These are phyloP conservation scores for Aleiodes testaceus DNA, from an alignment of 2,888 invertebrate species.

Conservation along the genomic window DNA sequence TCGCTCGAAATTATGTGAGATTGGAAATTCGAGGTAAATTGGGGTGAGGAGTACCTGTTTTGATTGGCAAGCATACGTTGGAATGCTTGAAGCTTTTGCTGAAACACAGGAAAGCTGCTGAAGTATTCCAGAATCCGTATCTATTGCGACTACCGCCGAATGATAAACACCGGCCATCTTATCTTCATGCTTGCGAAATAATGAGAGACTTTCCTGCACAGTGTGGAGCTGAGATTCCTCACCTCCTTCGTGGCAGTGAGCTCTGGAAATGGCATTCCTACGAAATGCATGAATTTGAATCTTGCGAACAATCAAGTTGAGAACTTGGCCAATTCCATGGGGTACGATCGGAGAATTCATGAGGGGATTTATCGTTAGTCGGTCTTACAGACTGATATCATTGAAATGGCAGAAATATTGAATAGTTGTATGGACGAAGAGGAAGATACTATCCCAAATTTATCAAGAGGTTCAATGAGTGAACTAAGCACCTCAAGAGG, in stretches of 20 bases:
- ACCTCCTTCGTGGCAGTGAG: conserved; percentile 50
- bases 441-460: too few relatives aligned
- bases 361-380: too few relatives aligned
- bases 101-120: conserved; percentile 15
- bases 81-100: conserved; percentile 35
- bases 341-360: too few relatives aligned
- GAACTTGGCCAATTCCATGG: conserved; percentile 55
- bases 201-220: conserved; percentile 51
- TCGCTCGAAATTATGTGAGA: conserved; percentile 44
- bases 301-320: conserved; percentile 49
- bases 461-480: too few relatives aligned
- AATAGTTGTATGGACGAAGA: too few relatives aligned
- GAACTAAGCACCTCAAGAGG: too few relatives aligned
- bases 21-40: conserved; percentile 54
- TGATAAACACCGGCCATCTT: conserved; percentile 25
- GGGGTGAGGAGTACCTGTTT: too few relatives aligned
- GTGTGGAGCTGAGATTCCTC: too few relatives aligned
- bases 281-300: conserved; percentile 45
- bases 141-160: conserved; percentile 37
- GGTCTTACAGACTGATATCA: too few relatives aligned
- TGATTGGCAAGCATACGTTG: conserved; percentile 46
- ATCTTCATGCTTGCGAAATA: conserved; percentile 50
- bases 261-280: conserved; percentile 54
- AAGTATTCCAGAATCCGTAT: conserved; percentile 30
- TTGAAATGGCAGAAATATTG: too few relatives aligned